Base-by-base conservation (phyloP, 2,888 invertebrate species). In the Leptinotarsa juncta region DNA sequence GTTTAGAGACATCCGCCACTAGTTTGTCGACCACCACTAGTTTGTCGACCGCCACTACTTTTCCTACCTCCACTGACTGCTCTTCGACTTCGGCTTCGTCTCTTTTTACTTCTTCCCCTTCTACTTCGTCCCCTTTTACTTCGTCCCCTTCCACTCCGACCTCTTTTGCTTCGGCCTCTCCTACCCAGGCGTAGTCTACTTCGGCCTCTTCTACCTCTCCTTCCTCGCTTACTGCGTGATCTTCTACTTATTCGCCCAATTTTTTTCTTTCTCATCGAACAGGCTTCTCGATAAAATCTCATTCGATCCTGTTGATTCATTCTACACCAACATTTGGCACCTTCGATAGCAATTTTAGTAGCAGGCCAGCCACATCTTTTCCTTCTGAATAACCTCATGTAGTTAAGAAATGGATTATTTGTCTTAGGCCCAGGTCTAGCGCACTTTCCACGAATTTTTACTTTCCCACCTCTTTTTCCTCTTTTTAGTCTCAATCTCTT, bases 351-450 rank as follows among this genome's bases (percentile, higher is more conserved):
- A 10, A 86, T 78, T 77, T 84, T 83, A 3, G 72, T 70, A n/a
- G 81, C 82, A 5, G 81, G 76, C 84, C 84, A 84, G 4, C 81
- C 81, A 69, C 83, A 81, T 69, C 85, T 83, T 60, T 82, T 82
- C 26, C 65, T 74, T 18, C 85, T 77, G 75, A 83, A 85, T n/a
- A 80, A 70, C 23, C 84, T 72, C 73, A 86, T 72, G 71, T 81
- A 86, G 73, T 85, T 85, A 53, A 86, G 78, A 76, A 86, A 86
- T 0, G 86, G 85, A 73, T 85, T 85, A 15, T 71, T 77, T 0
- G 82, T 83, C 42, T 79, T 75, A 1, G 67, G 66, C 2, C 79
- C 81, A 3, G 76, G 72, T 48, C 79, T 65, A 42, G 68, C 66
- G 57, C 72, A 75, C 50, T 57, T 73, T 50, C 49, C 71, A 14